Base-by-base conservation (phyloP, 53 echinoderm and acorn worm species). In the Temnopleurus reevesii region DNA sequence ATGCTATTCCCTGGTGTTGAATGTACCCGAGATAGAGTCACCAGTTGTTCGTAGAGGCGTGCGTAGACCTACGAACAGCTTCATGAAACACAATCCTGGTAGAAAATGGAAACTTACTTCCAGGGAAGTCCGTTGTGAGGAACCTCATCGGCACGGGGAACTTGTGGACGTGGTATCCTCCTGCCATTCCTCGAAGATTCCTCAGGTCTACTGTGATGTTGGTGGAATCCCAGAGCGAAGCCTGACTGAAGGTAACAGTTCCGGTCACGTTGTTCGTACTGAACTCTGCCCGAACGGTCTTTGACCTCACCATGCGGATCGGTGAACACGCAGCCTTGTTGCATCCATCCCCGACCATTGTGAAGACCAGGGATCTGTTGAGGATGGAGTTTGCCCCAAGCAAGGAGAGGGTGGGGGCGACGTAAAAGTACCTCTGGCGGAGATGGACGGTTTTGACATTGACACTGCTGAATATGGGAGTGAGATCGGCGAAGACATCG, bases 111-210 rank as follows among this genome's bases (percentile, higher is more conserved):
- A 1, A 85, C 88, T 87, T 87, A 87, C 88, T 66, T 47, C 88
- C 88, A 33, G 88, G 88, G 47, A 87, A 87, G 46, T 92, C 61
- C 45, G 55, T 55, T 15, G 89, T 90, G 41, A 89, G 93, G 28
- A 89, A 90, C 29, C 92, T 90, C 43, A 91, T 92, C 47, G 94
- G 94, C 9, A 94, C 93, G 0, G 99, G 99, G 24, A 92, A 93
- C 30, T 91, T 84, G 47, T 99, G 99, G 12, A 99, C 90, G 35
- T 99, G 99, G 86, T 91, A 96, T n/a, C 93, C 95, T 13, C 93
- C 90, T 8, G 93, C 95, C 77, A 96, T 31, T 6, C 76, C 47
- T 12, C 90, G 35, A 43, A 96, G 81, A 54, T 99, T 99, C 9
- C 63, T 31, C 13, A 99, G 63, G 44, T 91, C 49, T 4, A 94